phyloP scores from a whole-genome alignment of 2,888 invertebrate species.

The Abrostola tripartita region DNA sequence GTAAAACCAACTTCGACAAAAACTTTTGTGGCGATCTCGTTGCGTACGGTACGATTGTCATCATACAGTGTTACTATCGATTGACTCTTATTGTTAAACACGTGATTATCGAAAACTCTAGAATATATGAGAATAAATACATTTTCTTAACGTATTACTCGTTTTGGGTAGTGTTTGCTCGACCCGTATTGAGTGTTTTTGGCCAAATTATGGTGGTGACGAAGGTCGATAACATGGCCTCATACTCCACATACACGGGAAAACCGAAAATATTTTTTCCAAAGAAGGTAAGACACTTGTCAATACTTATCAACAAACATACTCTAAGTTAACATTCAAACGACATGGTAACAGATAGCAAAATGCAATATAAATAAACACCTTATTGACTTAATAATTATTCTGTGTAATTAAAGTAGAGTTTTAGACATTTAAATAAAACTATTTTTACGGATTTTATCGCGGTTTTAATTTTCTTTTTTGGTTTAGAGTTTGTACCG shows the following conservation, averaged over 20 bases:
- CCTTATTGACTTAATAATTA: slow-evolving; percentile 34
- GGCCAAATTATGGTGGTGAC: slow-evolving; percentile 86
- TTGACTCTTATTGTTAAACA: slow-evolving; percentile 68
- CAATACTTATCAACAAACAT: slow-evolving; percentile 39
- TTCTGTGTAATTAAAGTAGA: slow-evolving; percentile 23
- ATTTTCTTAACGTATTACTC: slow-evolving; percentile 66
- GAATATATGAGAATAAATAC: slow-evolving; percentile 71
- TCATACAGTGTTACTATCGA: slow-evolving; percentile 73
- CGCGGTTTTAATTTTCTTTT: too few species aligned
- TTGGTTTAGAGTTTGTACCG: too few species aligned
- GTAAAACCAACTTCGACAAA: slow-evolving; percentile 78
- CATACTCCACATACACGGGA: slow-evolving; percentile 85
- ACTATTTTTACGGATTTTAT: too few species aligned
- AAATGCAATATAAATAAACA: slow-evolving; percentile 45
- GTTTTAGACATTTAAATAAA: too few species aligned
- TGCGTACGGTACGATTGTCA: slow-evolving; percentile 68
- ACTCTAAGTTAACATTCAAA: slow-evolving; percentile 38
- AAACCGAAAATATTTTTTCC: slow-evolving; percentile 87
- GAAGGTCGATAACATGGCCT: slow-evolving; percentile 86
- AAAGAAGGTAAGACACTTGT: slow-evolving; percentile 80
- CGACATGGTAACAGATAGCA: slow-evolving; percentile 53
- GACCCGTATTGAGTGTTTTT: slow-evolving; percentile 74
- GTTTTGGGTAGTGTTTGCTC: slow-evolving; percentile 75
- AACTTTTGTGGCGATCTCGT: slow-evolving; percentile 75
- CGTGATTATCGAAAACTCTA: slow-evolving; percentile 84